phyloP scores from a whole-genome alignment of 2,888 invertebrate species.

The Argyresthia albistria region DNA sequence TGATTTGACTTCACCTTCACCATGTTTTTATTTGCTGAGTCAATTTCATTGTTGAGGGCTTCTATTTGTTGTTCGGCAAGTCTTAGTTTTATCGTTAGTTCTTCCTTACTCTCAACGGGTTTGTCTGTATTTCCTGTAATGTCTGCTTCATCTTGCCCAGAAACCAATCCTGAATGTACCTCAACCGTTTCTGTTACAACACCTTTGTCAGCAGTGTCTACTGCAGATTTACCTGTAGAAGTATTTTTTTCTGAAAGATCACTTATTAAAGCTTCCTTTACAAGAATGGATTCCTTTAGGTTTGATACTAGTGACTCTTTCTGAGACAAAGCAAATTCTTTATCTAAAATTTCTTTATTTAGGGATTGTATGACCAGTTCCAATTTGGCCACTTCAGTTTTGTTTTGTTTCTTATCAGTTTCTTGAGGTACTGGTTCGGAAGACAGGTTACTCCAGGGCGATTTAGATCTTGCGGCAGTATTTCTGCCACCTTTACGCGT shows the following conservation, averaged over 20 bases:
- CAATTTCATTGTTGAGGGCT: slow-evolving; percentile 79
- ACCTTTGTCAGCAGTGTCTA: slow-evolving; percentile 30
- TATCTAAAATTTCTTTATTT: slow-evolving; percentile 61
- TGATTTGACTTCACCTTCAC: slow-evolving; percentile 82
- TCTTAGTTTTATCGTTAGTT: slow-evolving; percentile 56
- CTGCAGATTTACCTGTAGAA: slow-evolving; percentile 10
- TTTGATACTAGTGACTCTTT: slow-evolving; percentile 56
- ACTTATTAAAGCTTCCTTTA: slow-evolving; percentile 21
- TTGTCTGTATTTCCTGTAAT: slow-evolving; percentile 10
- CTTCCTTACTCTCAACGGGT: slow-evolving; percentile 13
- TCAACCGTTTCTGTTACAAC: slow-evolving; percentile 25
- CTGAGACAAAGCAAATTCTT: slow-evolving; percentile 51
- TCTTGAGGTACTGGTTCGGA: slow-evolving; percentile 48
- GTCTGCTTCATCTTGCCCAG: not conserved
- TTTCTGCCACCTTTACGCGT: slow-evolving; percentile 52
- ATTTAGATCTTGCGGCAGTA: slow-evolving; percentile 50
- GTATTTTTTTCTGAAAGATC: slow-evolving; percentile 17
- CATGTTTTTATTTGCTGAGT: slow-evolving; percentile 82
- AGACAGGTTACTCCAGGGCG: slow-evolving; percentile 58
- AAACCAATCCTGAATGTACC: not conserved
- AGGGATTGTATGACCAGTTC: slow-evolving; percentile 55
- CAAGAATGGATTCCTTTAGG: slow-evolving; percentile 18
- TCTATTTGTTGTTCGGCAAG: slow-evolving; percentile 50
- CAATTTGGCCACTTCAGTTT: slow-evolving; percentile 42
- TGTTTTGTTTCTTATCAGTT: slow-evolving; percentile 44